Evolutionary conservation across 2,113 vertebrate genomes (phyloP), one percentile per base, ranked within the genome.

Genomic region (Anolis carolinensis): DNA sequence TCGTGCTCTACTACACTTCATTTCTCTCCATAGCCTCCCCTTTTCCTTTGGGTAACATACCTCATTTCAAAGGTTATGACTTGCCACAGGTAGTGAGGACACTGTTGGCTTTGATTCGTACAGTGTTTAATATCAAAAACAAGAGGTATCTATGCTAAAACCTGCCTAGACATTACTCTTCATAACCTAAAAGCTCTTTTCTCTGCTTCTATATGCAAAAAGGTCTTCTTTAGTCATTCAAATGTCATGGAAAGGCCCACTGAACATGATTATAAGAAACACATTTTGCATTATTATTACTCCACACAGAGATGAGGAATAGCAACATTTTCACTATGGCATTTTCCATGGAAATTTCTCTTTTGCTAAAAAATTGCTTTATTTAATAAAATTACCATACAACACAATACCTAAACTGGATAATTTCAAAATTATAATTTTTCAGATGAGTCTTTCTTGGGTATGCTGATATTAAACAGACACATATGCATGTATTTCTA

Each of bases 21-120:
- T 88, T 90, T 91, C 92, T 93, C 76, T 91, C 86, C 79, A 81
- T 55, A 93, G 90, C 79, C 65, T 92, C 81, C 48, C 55, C 80
- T 87, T 93, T 91, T 92, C 90, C 90, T 94, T 55, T 87, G 91
- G 88, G 90, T 90, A 91, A 86, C 36, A 94, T 92, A 88, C 52
- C 85, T 92, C 76, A 92, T 90, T 92, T 92, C 85, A 88, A 91
- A 91, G 83, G 62, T 81, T 82, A 83, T 67, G 50, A 86, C 82
- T 79, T 1, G 5, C 80, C 85, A 68, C 62, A 84, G n/a, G 78
- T 52, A 90, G 80, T 89, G 36, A 7, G 1, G 83, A 67, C 82
- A 44, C 86, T 87, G n/a, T 7, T 75, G 76, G 75, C 55, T 7
- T 34, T 86, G 27, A 34, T 86, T 89, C 70, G 87, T 27, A 90